Evolutionary conservation across 2,113 vertebrate species (phyloP).

Genomic region (Leucopsar rothschildi): DNA sequence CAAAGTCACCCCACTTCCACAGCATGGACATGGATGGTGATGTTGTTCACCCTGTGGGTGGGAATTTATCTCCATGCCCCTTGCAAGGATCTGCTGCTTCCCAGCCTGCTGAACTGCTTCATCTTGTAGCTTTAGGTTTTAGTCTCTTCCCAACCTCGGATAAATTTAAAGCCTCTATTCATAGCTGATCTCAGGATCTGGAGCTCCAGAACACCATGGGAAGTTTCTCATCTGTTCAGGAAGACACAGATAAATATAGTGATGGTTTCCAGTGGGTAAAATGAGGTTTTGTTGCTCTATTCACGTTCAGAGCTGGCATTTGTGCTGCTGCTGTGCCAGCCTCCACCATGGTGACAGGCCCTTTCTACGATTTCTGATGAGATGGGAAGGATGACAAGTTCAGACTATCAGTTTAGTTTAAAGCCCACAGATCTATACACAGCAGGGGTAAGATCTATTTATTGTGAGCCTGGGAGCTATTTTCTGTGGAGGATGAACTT

Average conservation of each 20-base stretch:
- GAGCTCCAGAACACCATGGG: constrained; percentile 42
- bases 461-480: background rate
- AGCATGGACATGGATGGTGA: background rate
- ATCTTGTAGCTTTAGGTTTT: background rate
- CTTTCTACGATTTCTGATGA: background rate
- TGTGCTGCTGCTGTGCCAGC: background rate
- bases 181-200: constrained; percentile 28
- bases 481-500: background rate
- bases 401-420: background rate
- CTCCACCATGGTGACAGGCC: background rate
- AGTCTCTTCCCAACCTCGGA: background rate
- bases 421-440: background rate
- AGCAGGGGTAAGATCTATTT: background rate
- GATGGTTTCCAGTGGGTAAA: constrained; percentile 8
- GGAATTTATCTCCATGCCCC: background rate
- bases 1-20: background rate
- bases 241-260: constrained; percentile 35
- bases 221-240: constrained; percentile 43
- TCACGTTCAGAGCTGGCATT: background rate
- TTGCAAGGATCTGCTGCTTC: background rate
- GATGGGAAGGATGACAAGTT: background rate
- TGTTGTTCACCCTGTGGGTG: background rate
- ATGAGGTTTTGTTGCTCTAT: constrained; percentile 12
- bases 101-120: background rate
- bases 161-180: constrained; percentile 45